Percentiles rank a stretch among this genome's conserved stretches.
phyloP scores from a whole-genome alignment of 2,797 vertebrate species.

The Astyanax mexicanus region DNA sequence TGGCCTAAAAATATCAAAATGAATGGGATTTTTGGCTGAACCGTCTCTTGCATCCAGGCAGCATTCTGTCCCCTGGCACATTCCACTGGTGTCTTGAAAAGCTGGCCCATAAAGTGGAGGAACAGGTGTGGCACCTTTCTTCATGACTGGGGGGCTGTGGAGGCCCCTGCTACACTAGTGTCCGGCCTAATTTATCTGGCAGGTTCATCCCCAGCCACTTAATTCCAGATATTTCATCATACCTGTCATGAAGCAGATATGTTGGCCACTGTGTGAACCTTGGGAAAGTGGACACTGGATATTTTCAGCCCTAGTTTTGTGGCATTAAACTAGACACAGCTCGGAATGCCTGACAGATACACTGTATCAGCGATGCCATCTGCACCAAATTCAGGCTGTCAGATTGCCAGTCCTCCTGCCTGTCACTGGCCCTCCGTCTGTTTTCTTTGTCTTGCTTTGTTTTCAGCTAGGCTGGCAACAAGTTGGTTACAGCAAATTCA shows the following conservation, averaged over 20 bases:
- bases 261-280: conserved; percentile 20
- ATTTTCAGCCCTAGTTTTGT: conserved; percentile 36
- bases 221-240: conserved; percentile 37
- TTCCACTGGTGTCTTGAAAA: neutral
- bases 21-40: no score
- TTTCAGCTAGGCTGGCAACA: conserved; percentile 33
- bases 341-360: conserved; percentile 52
- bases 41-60: neutral
- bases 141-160: conserved; percentile 14
- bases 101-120: neutral
- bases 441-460: conserved; percentile 39
- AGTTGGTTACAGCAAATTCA: conserved; percentile 41
- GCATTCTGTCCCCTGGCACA: neutral
- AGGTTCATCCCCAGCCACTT: conserved; percentile 1
- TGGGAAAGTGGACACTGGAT: conserved; percentile 21
- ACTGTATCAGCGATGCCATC: conserved; percentile 52
- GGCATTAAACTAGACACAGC: conserved; percentile 46
- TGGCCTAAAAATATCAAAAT: no score
- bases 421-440: conserved; percentile 48
- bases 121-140: conserved; percentile 27
- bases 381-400: conserved; percentile 48
- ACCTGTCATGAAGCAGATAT: conserved; percentile 32
- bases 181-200: conserved; percentile 29
- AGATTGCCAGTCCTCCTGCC: conserved; percentile 50
- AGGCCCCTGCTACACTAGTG: conserved; percentile 13